Evolutionary conservation across 2,888 invertebrate species (phyloP), one percentile per base, ranked within the genome.

Genomic region (Carcina quercana): DNA sequence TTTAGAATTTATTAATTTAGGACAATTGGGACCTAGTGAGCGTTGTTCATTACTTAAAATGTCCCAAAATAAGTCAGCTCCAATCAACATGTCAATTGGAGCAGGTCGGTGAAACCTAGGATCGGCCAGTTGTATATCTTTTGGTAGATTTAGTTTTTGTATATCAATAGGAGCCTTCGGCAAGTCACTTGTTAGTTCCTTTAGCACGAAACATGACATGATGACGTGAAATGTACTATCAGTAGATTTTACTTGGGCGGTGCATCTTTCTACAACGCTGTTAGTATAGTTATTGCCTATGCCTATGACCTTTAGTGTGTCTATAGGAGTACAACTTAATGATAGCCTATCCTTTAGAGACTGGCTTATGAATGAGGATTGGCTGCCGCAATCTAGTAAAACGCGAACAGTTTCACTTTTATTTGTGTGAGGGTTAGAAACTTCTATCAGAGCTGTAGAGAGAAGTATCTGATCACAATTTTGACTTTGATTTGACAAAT

Each of bases 41-140:
- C 5, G 5, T 10, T 47, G 42, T 3, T 56, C 38, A 19, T 19
- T 24, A 3, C 44, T 43, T 24, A 50, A 3, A 5, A 51, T 31
- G 6, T 48, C 45, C 50, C 45, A 46, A 17, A 40, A 47, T 7
- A 47, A 5, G 14, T 46, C 43, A 6, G 43, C 40, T 5, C 46
- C 41, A 5, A 47, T 37, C 1, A 44, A 19, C 5, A 44, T 11
- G 11, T 44, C 40, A 3, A 43, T 29, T 5, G 37, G 31, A 2
- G 31, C 32, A 3, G 45, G 35, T 3, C 28, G 5, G 30, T 42
- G 3, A 22, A 43, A 44, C 3, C 8, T 30, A 6, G 43, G 47
- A 26, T 44, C 47, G 5, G 43, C 46, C 14, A 46, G 24, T 7
- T 11, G 5, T 13, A 43, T 32, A 28, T 37, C 20, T 7, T 34